Conservation (phyloP, 2,113 vertebrate genomes). For the Pseudonaja textilis region DNA sequence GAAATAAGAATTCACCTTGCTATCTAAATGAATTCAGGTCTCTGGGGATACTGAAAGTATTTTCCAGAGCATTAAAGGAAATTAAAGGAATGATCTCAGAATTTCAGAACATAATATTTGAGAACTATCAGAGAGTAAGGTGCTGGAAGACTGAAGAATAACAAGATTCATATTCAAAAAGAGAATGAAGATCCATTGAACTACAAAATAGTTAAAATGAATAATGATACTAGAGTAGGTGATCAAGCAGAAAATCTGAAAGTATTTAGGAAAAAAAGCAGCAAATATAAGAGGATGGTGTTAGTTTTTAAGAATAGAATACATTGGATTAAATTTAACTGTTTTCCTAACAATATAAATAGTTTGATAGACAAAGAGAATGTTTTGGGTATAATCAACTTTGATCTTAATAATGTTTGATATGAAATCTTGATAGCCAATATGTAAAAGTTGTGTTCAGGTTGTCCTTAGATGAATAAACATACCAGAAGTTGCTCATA, state of each 20-base stretch:
- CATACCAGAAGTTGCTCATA: background rate
- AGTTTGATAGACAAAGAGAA: background rate
- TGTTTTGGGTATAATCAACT: background rate
- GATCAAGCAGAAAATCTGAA: background rate
- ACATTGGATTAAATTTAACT: background rate
- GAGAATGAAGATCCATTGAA: background rate
- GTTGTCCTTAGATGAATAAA: background rate
- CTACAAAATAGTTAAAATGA: background rate
- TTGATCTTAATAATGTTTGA: background rate
- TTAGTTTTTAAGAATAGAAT: background rate
- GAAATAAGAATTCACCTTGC: background rate
- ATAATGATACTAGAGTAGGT: background rate
- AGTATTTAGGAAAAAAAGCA: background rate
- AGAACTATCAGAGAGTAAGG: background rate
- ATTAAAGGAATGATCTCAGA: background rate
- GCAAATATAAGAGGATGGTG: background rate
- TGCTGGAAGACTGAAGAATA: background rate
- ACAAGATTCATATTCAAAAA: background rate
- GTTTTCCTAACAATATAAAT: background rate
- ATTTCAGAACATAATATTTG: background rate
- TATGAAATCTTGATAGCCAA: background rate
- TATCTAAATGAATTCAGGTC: background rate
- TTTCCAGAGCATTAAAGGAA: background rate
- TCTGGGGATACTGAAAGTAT: background rate
- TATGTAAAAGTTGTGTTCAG: background rate